Percentiles rank a stretch among this genome's conserved stretches.
phyloP scores from a whole-genome alignment of 2,888 invertebrate genomes.

The Lucinisca nassula region DNA sequence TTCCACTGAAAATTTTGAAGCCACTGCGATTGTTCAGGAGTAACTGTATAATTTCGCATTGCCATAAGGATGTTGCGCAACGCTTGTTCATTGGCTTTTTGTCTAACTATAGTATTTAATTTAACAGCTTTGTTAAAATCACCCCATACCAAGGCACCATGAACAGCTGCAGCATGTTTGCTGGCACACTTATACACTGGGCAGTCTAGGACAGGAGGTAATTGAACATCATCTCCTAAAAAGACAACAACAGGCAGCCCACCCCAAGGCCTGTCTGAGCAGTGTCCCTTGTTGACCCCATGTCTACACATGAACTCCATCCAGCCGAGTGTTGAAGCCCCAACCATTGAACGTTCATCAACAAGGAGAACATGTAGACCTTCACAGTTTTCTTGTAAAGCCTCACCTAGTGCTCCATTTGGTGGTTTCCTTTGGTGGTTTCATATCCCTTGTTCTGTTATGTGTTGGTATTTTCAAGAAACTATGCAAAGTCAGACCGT shows the following conservation, averaged over 20 bases:
- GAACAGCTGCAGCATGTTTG: slow-evolving; percentile 21
- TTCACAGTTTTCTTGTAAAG: slow-evolving; percentile 57
- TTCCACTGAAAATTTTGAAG: slow-evolving; percentile 42
- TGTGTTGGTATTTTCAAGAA: slow-evolving; percentile 69
- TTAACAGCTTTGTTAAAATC: slow-evolving; percentile 20
- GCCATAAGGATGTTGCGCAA: not conserved
- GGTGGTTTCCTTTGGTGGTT: slow-evolving; percentile 58
- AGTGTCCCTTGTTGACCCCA: not conserved
- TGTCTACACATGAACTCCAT: slow-evolving; percentile 43
- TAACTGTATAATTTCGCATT: slow-evolving; percentile 4
- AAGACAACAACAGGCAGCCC: slow-evolving; percentile 55
- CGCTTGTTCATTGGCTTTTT: not conserved
- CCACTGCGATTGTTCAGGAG: slow-evolving; percentile 14
- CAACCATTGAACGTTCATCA: slow-evolving; percentile 67
- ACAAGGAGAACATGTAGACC: slow-evolving; percentile 57
- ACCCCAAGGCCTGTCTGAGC: slow-evolving; percentile 14
- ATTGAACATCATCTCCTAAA: slow-evolving; percentile 55
- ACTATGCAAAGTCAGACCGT: slow-evolving; percentile 63
- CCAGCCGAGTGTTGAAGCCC: slow-evolving; percentile 44
- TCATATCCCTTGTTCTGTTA: not conserved
- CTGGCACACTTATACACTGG: slow-evolving; percentile 19
- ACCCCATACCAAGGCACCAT: slow-evolving; percentile 26
- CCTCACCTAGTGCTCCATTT: slow-evolving; percentile 51
- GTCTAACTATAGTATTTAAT: slow-evolving; percentile 27
- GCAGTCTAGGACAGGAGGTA: slow-evolving; percentile 43